phyloP scores from a whole-genome alignment of 37 sponge, comb jelly and placozoan species.

The Beroe forskalii region DNA sequence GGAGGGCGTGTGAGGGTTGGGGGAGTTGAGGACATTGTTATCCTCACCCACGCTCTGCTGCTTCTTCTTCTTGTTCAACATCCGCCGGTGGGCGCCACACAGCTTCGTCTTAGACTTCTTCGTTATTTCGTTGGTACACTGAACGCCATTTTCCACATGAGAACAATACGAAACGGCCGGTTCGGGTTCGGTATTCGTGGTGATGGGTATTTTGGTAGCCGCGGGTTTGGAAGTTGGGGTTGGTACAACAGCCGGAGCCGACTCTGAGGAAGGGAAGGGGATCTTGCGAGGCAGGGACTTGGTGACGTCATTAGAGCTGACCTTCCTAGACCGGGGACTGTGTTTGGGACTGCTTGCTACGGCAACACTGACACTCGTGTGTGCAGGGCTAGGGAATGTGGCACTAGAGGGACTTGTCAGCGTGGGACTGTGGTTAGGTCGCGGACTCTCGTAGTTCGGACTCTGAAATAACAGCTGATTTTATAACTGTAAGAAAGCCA shows the following conservation, averaged over 20 bases:
- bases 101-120: constrained; percentile 47
- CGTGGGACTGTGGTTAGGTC: constrained; percentile 55
- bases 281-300: constrained; percentile 9
- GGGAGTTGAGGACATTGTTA: background rate
- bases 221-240: background rate
- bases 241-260: background rate
- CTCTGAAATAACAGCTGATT: no score
- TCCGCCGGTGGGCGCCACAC: constrained; percentile 59
- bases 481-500: no score
- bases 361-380: background rate
- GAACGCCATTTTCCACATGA: constrained; percentile 40
- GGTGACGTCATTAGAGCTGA: constrained; percentile 20
- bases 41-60: constrained; percentile 37
- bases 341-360: constrained; percentile 1
- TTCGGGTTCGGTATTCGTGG: background rate
- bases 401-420: constrained; percentile 13
- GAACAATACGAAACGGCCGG: constrained; percentile 17
- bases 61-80: constrained; percentile 66
- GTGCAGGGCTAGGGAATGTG: constrained; percentile 59
- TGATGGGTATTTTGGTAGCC: background rate
- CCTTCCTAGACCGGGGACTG: constrained; percentile 31
- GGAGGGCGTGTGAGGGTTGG: constrained; percentile 53
- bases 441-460: constrained; percentile 52
- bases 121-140: constrained; percentile 45
- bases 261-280: constrained; percentile 29